phyloP scores from a whole-genome alignment of 92 coral and sea anemone species.

The Zoanthus solanderi region DNA sequence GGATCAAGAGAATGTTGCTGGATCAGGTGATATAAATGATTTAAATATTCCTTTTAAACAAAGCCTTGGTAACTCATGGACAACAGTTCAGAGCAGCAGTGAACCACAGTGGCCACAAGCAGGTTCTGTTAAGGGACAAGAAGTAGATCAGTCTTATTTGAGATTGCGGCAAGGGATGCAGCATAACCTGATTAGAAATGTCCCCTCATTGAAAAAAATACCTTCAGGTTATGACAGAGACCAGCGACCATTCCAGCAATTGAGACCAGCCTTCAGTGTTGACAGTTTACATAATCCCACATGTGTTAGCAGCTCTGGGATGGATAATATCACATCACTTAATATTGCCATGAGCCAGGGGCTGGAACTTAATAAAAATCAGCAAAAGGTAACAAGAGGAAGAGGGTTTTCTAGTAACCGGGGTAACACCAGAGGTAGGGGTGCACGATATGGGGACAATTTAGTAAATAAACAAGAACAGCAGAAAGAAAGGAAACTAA shows the following conservation, averaged over 20 bases:
- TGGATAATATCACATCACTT: neutral
- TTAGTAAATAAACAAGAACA: neutral
- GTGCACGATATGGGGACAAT: neutral
- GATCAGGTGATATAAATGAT: neutral
- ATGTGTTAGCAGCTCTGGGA: neutral
- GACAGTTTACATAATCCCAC: slow-evolving; percentile 1
- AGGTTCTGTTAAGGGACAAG: neutral
- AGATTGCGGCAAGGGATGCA: slow-evolving; percentile 6
- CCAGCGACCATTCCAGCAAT: neutral
- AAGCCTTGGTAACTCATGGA: neutral
- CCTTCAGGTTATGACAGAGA: neutral
- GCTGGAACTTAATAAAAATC: neutral
- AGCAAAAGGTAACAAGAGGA: neutral
- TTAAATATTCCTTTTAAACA: slow-evolving; percentile 3
- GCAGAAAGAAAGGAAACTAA: neutral
- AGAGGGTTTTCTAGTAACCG: neutral
- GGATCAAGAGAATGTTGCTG: neutral
- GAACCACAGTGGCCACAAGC: neutral
- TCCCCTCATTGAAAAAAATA: neutral
- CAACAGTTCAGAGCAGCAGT: neutral
- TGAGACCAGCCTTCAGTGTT: slow-evolving; percentile 25
- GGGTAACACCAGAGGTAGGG: neutral
- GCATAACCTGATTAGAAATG: neutral
- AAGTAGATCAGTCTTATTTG: neutral
- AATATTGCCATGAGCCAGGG: neutral